Evolutionary conservation across 2,113 vertebrate genomes (phyloP), one percentile per base, ranked within the genome.

Genomic region (Vidua macroura): DNA sequence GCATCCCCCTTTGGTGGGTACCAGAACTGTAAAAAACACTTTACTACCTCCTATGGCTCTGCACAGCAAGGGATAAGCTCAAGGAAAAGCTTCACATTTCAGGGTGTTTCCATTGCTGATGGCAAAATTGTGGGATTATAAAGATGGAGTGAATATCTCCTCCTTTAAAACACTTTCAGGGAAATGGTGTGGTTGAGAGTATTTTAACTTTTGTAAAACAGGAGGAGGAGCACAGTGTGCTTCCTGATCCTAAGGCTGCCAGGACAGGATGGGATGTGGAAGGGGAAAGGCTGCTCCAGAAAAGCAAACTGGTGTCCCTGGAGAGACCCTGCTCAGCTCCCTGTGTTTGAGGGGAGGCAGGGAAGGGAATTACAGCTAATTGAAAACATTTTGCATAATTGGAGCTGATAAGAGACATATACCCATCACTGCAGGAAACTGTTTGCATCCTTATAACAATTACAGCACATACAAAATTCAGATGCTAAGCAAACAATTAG

Each of bases 371-470:
- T 77, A 43, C 30, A 86, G 88, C 78, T 94, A 91, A 95, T 76
- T 92, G 62, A 72, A 92, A 88, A 81, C 69, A 75, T 75, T 90
- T 69, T 92, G 88, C 90, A 88, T 95, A 95, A 94, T 48, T 76
- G 62, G 77, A 62, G 35, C 66, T 88, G 93, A 30, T 88, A 91
- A 79, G 48, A 93, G 74, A 82, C 67, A 43, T 39, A 73, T 10
- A 77, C 76, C 81, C 87, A 74, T 78, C 83, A 78, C 91, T 66
- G 80, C 87, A 85, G 86, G 79, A 97, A 90, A 59, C 60, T 44
- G 59, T 85, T 66, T 91, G 51, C 63, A 91, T 88, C 69, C 69
- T 75, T 90, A 2, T 5, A 56, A 76, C 77, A 95, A 77, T 95
- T 82, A 83, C 53, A 66, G 44, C 37, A 37, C 43, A 25, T 35